These are phyloP conservation scores for Echinops telfairi DNA, from an alignment of 2,113 vertebrate species.

Conservation along the genomic window DNA sequence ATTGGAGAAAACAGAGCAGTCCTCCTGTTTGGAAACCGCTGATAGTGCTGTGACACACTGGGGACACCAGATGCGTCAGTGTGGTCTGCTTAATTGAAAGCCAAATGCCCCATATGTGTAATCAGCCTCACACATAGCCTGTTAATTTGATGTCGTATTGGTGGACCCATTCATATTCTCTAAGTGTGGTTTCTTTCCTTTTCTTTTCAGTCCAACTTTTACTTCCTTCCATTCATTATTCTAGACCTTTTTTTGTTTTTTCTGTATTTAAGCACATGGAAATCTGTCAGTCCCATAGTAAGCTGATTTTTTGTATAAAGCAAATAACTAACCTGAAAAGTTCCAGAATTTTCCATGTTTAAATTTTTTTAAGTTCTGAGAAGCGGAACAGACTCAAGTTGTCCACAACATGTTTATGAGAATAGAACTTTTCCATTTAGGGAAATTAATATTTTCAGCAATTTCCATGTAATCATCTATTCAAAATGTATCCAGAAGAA, in stretches of 20 bases:
- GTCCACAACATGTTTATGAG: neutral
- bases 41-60: neutral
- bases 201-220: neutral
- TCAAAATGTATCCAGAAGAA: neutral
- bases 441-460: neutral
- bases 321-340: neutral
- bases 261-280: neutral
- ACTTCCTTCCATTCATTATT: neutral
- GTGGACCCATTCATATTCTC: neutral
- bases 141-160: neutral
- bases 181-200: neutral
- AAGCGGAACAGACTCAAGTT: neutral
- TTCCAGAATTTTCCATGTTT: neutral
- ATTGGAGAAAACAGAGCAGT: constrained; percentile 14
- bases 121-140: constrained; percentile 6
- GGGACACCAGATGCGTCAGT: constrained; percentile 19
- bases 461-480: neutral
- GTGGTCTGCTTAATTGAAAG: constrained; percentile 57
- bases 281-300: neutral
- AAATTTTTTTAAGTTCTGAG: constrained; percentile 41
- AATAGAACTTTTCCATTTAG: neutral
- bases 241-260: neutral
- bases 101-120: neutral
- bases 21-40: neutral
- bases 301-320: neutral